phyloP scores from a whole-genome alignment of 37 sponge, comb jelly and placozoan species.

The Eunapius fragilis region DNA sequence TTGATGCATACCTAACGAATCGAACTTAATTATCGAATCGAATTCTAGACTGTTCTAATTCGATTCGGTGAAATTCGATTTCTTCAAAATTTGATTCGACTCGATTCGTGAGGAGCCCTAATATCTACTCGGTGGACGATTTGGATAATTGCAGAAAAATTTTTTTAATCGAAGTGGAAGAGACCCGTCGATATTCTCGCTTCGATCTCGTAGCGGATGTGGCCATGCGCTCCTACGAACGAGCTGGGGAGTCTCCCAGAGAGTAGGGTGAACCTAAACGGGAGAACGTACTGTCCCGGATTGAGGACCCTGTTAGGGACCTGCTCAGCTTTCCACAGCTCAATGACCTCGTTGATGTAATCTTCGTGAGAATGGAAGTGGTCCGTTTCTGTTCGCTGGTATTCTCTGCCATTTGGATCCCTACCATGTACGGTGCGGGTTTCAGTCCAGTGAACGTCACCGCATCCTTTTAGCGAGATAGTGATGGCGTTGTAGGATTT shows the following conservation, averaged over 20 bases:
- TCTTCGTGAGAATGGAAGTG: conserved; percentile 37
- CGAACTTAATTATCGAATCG: too few species aligned
- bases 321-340: conserved; percentile 34
- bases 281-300: conserved; percentile 45
- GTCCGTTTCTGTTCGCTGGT: conserved; percentile 37
- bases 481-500: conserved; percentile 40
- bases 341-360: conserved; percentile 9
- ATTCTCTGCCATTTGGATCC: conserved; percentile 14
- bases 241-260: conserved; percentile 26
- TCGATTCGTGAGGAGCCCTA: too few species aligned
- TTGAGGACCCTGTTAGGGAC: conserved; percentile 12
- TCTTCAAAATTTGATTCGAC: too few species aligned
- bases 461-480: conserved; percentile 38
- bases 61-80: too few species aligned
- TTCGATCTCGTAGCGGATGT: conserved; percentile 53
- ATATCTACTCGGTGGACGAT: conserved; percentile 48
- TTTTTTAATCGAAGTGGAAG: conserved; percentile 64
- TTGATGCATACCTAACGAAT: too few species aligned
- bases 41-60: too few species aligned
- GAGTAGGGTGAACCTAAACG: conserved; percentile 42
- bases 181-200: conserved; percentile 47
- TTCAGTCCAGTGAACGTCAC: conserved; percentile 76
- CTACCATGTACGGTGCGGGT: conserved; percentile 14
- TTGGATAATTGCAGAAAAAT: conserved; percentile 18
- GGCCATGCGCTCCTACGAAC: conserved; percentile 26